A percentile compares a stretch with the other conserved stretches of the same genome.
phyloP scores from a whole-genome alignment of 2,113 vertebrate genomes.

The Cavia aperea region DNA sequence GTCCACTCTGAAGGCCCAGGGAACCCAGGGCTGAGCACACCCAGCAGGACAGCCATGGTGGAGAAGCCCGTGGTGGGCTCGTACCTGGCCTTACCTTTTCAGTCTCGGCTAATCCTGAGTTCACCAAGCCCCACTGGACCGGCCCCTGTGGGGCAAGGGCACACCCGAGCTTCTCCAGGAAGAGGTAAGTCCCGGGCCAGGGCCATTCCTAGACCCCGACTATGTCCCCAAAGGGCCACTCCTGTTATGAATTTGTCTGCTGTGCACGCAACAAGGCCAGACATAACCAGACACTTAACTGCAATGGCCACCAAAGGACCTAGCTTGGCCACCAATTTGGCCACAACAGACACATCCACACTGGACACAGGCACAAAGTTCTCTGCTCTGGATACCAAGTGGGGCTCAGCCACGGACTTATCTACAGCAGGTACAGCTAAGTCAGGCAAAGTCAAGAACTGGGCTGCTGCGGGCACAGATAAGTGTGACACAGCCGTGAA shows the following conservation, averaged over 20 bases:
- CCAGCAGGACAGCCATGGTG: background rate
- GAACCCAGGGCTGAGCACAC: background rate
- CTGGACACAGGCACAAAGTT: background rate
- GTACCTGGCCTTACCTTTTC: constrained; percentile 55
- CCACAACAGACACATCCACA: background rate
- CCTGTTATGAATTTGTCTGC: background rate
- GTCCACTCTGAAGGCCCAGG: background rate
- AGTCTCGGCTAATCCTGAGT: background rate
- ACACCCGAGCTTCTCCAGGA: constrained; percentile 26
- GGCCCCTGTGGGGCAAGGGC: background rate
- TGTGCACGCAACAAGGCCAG: background rate
- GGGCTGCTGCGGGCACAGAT: background rate
- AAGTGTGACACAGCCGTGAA: background rate
- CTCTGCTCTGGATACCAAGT: background rate
- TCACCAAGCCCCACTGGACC: background rate
- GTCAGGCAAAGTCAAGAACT: background rate
- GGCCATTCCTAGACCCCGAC: constrained; percentile 38
- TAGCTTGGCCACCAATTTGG: background rate
- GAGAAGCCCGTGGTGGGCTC: constrained; percentile 58
- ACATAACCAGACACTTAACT: background rate
- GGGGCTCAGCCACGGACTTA: background rate
- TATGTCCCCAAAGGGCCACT: constrained; percentile 29
- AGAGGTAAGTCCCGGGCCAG: constrained; percentile 32
- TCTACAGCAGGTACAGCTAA: background rate
- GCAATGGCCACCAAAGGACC: constrained; percentile 20